These are phyloP conservation scores for Taurulus bubalis DNA, from an alignment of 2,113 vertebrate genomes.

Conservation along the genomic window DNA sequence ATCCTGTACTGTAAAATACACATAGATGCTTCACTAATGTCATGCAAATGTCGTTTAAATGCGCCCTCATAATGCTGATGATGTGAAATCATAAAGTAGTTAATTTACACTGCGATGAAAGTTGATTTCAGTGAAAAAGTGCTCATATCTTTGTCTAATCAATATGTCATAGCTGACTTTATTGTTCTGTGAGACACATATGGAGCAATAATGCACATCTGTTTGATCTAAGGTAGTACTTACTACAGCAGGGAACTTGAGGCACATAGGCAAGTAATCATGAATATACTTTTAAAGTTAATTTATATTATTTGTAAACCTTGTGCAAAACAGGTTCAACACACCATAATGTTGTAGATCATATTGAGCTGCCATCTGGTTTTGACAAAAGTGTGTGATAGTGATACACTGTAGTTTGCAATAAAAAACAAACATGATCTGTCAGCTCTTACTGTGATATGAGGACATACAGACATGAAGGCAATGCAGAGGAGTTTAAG, in stretches of 20 bases:
- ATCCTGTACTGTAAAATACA: not conserved
- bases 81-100: conserved; percentile 42
- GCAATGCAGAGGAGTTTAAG: not conserved
- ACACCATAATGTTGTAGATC: not conserved
- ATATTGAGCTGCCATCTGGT: not conserved
- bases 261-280: not conserved
- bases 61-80: conserved; percentile 19
- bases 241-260: not conserved
- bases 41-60: conserved; percentile 12
- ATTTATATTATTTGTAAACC: not conserved
- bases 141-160: conserved; percentile 14
- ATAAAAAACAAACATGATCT: not conserved
- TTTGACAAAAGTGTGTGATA: not conserved
- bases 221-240: not conserved
- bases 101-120: conserved; percentile 34
- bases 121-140: conserved; percentile 27
- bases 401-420: not conserved
- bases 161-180: not conserved
- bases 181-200: not conserved
- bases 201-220: not conserved
- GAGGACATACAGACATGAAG: not conserved
- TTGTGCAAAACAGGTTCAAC: not conserved
- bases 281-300: not conserved
- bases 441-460: not conserved
- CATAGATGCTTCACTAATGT: not conserved